Evolutionary conservation across 2,888 invertebrate species (phyloP).

Genomic region (Acanthosepion pharaonis): DNA sequence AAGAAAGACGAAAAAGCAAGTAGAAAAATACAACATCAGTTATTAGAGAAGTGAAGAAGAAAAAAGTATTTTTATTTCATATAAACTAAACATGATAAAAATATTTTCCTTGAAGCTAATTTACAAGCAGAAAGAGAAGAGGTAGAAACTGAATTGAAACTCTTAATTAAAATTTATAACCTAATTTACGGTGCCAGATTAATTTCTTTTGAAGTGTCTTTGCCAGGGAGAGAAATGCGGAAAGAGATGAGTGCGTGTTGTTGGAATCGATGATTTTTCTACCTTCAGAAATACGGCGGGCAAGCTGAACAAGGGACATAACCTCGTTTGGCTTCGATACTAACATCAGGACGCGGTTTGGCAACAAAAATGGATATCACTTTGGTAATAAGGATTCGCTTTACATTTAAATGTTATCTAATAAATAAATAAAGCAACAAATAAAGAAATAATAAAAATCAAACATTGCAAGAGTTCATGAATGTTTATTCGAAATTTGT

Average conservation of each 20-base stretch:
- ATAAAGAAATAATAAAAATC: too few relatives aligned
- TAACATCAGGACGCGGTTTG: too few relatives aligned
- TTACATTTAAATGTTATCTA: too few relatives aligned
- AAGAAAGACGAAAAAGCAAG: not conserved
- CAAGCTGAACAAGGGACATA: not conserved
- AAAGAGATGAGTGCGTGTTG: not conserved
- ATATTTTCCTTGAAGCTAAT: not conserved
- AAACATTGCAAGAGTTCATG: too few relatives aligned
- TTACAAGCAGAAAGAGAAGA: not conserved
- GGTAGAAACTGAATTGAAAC: not conserved
- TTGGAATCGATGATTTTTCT: not conserved
- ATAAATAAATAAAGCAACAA: too few relatives aligned
- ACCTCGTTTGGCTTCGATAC: not conserved
- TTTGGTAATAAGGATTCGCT: too few relatives aligned
- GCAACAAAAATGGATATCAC: not conserved
- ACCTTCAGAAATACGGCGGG: not conserved
- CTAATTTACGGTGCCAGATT: not conserved
- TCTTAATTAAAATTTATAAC: slow-evolving; percentile 33
- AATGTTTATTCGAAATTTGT: too few relatives aligned
- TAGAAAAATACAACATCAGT: too few relatives aligned
- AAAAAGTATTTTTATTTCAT: not conserved
- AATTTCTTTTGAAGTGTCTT: not conserved
- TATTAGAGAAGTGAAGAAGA: not conserved
- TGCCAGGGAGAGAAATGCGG: not conserved
- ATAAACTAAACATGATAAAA: not conserved